Base-by-base conservation (phyloP, 1,140 invertebrate genomes). In the Bemisia tabaci region DNA sequence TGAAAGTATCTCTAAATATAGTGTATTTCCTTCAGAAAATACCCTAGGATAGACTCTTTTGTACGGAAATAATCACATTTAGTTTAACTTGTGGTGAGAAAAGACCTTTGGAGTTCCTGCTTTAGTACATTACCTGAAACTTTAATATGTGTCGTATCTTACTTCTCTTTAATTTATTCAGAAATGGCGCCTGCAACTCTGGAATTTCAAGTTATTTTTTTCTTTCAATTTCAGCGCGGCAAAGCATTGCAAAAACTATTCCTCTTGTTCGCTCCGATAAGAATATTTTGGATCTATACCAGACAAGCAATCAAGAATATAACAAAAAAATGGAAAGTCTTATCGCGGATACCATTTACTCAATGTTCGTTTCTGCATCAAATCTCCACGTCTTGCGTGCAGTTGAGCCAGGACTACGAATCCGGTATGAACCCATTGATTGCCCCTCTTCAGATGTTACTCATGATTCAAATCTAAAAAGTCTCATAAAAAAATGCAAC, bases 371-470 rank as follows among this genome's bases (percentile, higher is more conserved):
- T 9, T 75, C 79, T 27, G 79, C 78, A 68, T 80, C 80, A 67
- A 77, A 83, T 64, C 62, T 89, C 1, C 86, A 89, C 74, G 74
- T 85, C n/a, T 80, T 91, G 70, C 78, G 87, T 63, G 87, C 85
- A 21, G 81, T 87, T 12, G 89, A 91, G 73, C 88, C 88, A 62
- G 81, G 82, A 22, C 76, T 91, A 26, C 83, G 72, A 61, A 48
- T 74, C 26, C 61, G 63, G 27, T 64, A 72, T 62, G 62, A 61
- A 61, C 62, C 64, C 33, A 66, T 60, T 23, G 48, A 65, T 22
- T 70, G 66, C 64, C 58, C 39, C 21, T 17, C 63, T 1, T 66
- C 65, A 60, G 24, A 68, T 27, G 23, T 39, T 1, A 60, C 59
- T 9, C 63, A 63, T 12, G 65, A 65, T 33, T 33, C 62, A 11